Evolutionary conservation across 2,113 vertebrate species (phyloP).

Genomic region (Myanophis thanlyinensis): DNA sequence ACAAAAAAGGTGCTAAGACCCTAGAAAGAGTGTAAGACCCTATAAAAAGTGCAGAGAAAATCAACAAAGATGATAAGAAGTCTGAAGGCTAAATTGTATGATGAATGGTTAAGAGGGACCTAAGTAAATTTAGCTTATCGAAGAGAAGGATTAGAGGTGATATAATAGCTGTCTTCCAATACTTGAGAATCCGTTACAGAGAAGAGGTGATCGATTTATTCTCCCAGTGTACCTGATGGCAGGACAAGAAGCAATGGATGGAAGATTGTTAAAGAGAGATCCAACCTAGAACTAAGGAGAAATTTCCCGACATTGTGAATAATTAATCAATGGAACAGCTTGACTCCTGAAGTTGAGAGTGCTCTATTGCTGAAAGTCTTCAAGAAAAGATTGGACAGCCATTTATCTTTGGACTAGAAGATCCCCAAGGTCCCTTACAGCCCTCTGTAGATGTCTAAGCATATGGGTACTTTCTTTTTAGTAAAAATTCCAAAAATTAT

Average conservation of each 20-base stretch:
- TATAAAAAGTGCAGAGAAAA: neutral
- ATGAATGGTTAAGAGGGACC: neutral
- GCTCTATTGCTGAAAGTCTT: neutral
- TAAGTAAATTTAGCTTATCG: neutral
- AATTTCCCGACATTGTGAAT: neutral
- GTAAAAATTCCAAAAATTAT: neutral
- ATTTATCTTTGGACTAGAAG: neutral
- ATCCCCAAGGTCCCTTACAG: neutral
- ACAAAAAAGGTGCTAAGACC: neutral
- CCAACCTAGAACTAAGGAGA: neutral
- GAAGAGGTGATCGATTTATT: neutral
- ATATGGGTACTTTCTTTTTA: neutral
- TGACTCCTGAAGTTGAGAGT: neutral
- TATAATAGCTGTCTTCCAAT: neutral
- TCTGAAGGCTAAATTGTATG: neutral
- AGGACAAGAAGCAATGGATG: neutral
- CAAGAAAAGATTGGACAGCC: neutral
- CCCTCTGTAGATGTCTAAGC: neutral
- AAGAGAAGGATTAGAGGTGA: neutral
- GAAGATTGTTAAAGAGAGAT: neutral
- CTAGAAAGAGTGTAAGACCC: neutral
- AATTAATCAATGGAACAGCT: neutral
- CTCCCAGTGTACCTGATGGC: neutral
- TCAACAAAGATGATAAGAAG: neutral
- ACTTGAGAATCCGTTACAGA: neutral